These are phyloP conservation scores for Eupelmus urozonus DNA, from an alignment of 2,888 invertebrate species.

Conservation along the genomic window DNA sequence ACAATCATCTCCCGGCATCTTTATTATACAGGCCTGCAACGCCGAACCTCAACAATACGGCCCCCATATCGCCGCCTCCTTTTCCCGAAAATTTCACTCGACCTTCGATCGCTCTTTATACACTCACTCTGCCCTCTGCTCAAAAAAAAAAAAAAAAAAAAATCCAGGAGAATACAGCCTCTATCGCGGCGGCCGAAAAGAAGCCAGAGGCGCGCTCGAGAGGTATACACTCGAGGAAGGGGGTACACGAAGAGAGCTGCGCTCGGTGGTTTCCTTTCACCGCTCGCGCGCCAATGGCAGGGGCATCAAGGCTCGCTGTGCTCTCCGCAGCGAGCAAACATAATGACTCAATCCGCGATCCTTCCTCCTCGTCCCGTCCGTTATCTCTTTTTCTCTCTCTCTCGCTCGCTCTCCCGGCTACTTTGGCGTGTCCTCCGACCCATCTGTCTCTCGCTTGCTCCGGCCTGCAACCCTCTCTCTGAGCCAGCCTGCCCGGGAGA, in stretches of 20 bases:
- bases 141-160: conserved; percentile 6
- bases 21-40: conserved; percentile 12
- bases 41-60: not conserved
- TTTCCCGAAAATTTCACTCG: conserved; percentile 50
- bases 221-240: not conserved
- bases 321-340: conserved; percentile 75
- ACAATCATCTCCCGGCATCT: conserved; percentile 35
- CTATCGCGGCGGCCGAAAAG: too few species aligned
- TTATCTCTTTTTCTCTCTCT: conserved; percentile 32
- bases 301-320: not conserved
- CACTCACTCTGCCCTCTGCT: conserved; percentile 9
- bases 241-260: not conserved
- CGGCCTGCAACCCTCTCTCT: conserved; percentile 25
- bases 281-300: conserved; percentile 68
- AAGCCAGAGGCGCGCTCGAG: too few species aligned
- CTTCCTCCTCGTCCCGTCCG: conserved; percentile 51
- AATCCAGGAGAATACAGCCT: not conserved
- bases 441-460: conserved; percentile 64
- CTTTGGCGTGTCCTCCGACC: conserved; percentile 60
- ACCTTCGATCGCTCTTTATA: conserved; percentile 23
- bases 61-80: not conserved
- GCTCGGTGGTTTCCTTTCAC: conserved; percentile 71
- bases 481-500: conserved; percentile 29
- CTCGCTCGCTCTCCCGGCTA: conserved; percentile 52
- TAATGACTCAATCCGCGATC: conserved; percentile 77